phyloP scores from a whole-genome alignment of 2,113 vertebrate genomes.

The Gavia stellata region DNA sequence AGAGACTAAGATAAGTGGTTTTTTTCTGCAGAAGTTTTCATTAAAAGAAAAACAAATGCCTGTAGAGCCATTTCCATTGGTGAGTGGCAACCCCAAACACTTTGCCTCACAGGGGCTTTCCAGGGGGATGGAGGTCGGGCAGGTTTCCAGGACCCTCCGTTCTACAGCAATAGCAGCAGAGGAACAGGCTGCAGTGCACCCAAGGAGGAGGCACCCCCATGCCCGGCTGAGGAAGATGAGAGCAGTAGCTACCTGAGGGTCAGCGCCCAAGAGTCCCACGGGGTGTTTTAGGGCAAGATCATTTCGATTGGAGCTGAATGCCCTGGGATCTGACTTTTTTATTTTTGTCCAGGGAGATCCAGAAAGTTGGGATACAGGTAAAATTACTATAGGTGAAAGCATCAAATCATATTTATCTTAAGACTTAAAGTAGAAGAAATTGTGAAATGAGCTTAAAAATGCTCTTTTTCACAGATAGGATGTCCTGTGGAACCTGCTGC shows the following conservation, averaged over 20 bases:
- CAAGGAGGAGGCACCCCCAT: not conserved
- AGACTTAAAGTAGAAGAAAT: not conserved
- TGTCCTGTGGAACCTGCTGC: not conserved
- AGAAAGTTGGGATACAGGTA: not conserved
- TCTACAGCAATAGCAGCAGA: not conserved
- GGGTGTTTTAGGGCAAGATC: not conserved
- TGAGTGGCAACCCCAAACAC: not conserved
- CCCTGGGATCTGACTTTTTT: not conserved
- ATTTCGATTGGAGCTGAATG: not conserved
- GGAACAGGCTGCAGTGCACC: not conserved
- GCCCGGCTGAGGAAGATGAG: not conserved
- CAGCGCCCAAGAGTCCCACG: too few species aligned
- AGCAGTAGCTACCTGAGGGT: not conserved
- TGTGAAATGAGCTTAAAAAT: not conserved
- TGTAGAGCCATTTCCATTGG: not conserved
- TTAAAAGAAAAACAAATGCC: not conserved
- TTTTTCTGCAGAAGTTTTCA: not conserved
- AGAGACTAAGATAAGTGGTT: not conserved
- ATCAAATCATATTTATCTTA: not conserved
- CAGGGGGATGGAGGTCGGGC: too few species aligned
- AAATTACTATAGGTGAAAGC: not conserved
- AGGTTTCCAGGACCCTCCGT: not conserved
- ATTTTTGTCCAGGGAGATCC: not conserved
- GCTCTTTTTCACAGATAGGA: not conserved
- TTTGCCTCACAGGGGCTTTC: not conserved